Evolutionary conservation across 2,797 vertebrate species (phyloP), one percentile per base, ranked within the genome.

Genomic region (Bothrops alternatus): DNA sequence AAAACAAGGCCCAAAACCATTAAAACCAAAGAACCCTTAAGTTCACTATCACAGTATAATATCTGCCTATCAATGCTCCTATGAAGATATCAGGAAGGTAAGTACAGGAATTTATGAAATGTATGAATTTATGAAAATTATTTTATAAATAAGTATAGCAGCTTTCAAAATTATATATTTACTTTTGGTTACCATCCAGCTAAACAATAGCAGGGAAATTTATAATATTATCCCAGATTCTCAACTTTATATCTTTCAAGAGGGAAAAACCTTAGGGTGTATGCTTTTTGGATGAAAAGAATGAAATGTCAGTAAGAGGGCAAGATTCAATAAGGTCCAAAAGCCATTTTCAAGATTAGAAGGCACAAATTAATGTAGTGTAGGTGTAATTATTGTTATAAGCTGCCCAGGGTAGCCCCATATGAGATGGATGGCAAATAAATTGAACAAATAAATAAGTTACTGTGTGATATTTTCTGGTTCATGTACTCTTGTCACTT

Each of bases 61-160:
- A 91, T 32, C 73, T 93, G 55, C 18, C 91, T 89, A 55, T 90
- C 91, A 0, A 11, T 63, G 58, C 63, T 91, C 57, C 78, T 78
- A 90, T 37, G 55, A 55, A 61, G 86, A 10, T 82, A 93, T 89
- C 61, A 60, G 93, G 55, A 86, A 63, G 37, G 11, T 28, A 73
- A 86, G 69, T 4, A 73, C 13, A 86, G 14, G 2, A 32, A 50
- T 93, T 93, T 92, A 90, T 53, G 78, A 90, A 92, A 88, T 85
- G 91, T 56, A 53, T 53, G 2, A 32, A 50, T 93, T 93, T 92
- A 90, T 53, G 78, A 90, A 92, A 88, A 73, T 91, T 56, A 47
- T 47, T 82, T 82, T 82, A 86, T 85, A 94, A 63, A 14, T 57
- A 91, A 92, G 55, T 37, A 89, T 86, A 26, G 92, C 32, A 89